Conservation (phyloP, 2,888 invertebrate genomes). For the Metellina segmentata region DNA sequence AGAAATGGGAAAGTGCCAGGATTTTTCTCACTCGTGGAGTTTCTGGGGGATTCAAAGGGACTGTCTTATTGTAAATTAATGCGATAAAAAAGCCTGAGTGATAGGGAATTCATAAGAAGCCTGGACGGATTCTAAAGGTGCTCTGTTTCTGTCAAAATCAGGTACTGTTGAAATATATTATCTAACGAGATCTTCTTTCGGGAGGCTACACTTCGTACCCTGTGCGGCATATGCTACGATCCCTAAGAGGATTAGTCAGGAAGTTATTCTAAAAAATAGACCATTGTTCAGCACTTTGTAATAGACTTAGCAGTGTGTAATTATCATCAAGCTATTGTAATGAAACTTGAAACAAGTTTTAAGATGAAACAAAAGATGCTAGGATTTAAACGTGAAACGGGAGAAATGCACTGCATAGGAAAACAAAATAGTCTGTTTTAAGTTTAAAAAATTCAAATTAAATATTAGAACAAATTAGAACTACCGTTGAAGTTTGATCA, state of each 20-base stretch:
- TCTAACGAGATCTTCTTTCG: slow-evolving; percentile 37
- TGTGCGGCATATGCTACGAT: not conserved
- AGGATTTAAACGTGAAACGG: not conserved
- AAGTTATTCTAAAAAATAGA: not conserved
- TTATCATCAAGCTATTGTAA: not conserved
- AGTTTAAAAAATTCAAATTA: too few relatives aligned
- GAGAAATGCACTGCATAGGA: too few relatives aligned
- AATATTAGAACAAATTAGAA: too few relatives aligned
- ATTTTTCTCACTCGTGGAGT: slow-evolving; percentile 11
- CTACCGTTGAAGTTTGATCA: too few relatives aligned
- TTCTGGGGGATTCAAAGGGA: slow-evolving; percentile 30
- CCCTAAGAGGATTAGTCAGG: not conserved
- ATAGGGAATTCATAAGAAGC: slow-evolving; percentile 16
- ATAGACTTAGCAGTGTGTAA: not conserved
- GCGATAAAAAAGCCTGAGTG: slow-evolving; percentile 11
- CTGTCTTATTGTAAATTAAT: not conserved
- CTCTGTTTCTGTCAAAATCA: slow-evolving; percentile 63
- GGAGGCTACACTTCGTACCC: not conserved
- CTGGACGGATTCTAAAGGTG: slow-evolving; percentile 9
- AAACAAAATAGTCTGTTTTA: too few relatives aligned
- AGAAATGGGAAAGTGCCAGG: slow-evolving; percentile 39
- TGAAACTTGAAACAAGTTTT: not conserved
- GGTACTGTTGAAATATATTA: slow-evolving; percentile 50
- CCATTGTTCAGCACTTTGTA: not conserved
- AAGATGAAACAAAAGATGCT: not conserved